Percentiles rank a stretch among this genome's conserved stretches.
phyloP scores from a whole-genome alignment of 2,888 invertebrate genomes.

The Tipula confusa region DNA sequence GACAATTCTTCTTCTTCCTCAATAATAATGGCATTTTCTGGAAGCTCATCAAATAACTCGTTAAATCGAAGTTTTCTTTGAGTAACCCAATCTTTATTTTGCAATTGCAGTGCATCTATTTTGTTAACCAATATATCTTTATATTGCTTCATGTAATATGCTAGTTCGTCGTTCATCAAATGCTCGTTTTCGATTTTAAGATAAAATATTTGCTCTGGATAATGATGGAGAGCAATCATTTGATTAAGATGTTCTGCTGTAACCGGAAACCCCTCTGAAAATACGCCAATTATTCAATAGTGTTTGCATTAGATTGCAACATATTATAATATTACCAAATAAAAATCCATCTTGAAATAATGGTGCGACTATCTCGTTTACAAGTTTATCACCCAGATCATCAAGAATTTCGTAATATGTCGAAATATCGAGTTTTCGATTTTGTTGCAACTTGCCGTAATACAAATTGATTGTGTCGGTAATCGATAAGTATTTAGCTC shows the following conservation, averaged over 20 bases:
- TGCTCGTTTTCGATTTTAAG: not conserved
- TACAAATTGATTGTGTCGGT: not conserved
- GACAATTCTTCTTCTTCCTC: not conserved
- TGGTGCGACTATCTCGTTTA: not conserved
- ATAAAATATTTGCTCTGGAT: not conserved
- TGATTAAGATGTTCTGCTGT: not conserved
- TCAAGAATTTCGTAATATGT: not conserved
- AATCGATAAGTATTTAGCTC: not conserved
- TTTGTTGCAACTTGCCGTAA: not conserved
- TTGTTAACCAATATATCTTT: not conserved
- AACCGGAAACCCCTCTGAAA: not conserved
- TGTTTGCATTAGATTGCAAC: not conserved
- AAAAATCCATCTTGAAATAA: not conserved
- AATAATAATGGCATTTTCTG: not conserved
- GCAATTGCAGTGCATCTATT: not conserved
- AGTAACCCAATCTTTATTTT: not conserved
- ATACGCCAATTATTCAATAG: not conserved
- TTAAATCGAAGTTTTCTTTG: not conserved
- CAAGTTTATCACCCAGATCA: not conserved
- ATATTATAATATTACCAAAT: no score
- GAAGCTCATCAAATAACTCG: not conserved
- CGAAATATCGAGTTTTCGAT: not conserved
- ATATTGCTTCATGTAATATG: not conserved
- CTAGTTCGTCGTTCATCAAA: not conserved
- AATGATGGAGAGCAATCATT: not conserved